phyloP scores from a whole-genome alignment of 2,113 vertebrate genomes.

The Chunga burmeisteri region DNA sequence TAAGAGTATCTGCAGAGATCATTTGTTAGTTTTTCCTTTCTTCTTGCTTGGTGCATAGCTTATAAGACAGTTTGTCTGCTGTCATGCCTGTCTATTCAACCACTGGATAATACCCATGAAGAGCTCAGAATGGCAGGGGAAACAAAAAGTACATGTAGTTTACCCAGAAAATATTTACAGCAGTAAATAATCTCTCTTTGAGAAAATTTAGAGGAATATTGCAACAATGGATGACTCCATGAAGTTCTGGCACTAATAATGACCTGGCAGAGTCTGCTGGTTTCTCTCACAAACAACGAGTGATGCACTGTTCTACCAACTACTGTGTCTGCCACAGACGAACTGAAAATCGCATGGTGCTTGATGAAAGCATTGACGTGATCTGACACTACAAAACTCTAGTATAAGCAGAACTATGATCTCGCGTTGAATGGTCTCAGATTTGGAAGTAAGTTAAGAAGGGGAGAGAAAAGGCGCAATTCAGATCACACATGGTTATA shows the following conservation, averaged over 20 bases:
- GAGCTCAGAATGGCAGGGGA: not conserved
- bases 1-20: not conserved
- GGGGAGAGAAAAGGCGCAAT: not conserved
- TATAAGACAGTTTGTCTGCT: not conserved
- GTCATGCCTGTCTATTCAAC: not conserved
- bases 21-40: not conserved
- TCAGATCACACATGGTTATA: not conserved
- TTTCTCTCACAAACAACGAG: not conserved
- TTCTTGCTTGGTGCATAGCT: not conserved
- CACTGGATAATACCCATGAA: not conserved
- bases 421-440: not conserved
- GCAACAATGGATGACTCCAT: not conserved
- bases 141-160: not conserved
- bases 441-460: not conserved
- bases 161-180: not conserved
- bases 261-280: not conserved
- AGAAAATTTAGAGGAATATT: not conserved
- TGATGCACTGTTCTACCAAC: not conserved
- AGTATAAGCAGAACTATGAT: not conserved
- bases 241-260: not conserved
- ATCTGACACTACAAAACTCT: not conserved
- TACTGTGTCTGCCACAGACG: fast-evolving
- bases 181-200: not conserved
- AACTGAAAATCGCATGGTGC: fast-evolving
- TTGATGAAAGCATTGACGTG: not conserved